These are phyloP conservation scores for Lepidothrix coronata DNA, from an alignment of 2,113 vertebrate species.

Conservation along the genomic window DNA sequence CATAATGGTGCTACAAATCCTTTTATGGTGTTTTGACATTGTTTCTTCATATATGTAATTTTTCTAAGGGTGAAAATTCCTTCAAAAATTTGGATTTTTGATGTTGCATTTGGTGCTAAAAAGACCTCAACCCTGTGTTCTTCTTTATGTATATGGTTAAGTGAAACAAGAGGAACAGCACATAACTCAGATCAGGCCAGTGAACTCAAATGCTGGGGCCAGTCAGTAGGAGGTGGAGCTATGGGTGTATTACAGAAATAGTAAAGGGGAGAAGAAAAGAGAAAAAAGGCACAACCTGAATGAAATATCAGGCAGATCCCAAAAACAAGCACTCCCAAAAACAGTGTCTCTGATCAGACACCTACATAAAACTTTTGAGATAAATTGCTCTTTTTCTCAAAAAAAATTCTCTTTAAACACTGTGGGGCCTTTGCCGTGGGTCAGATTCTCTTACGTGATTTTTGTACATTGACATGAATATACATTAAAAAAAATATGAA, in stretches of 20 bases:
- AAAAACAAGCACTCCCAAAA: background rate
- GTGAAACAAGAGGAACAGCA: background rate
- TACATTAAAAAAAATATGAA: background rate
- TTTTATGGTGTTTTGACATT: background rate
- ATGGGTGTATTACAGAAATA: background rate
- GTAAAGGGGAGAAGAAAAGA: background rate
- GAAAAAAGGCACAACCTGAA: background rate
- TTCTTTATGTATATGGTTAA: background rate
- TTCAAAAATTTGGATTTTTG: background rate
- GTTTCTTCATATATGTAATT: background rate
- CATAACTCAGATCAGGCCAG: background rate
- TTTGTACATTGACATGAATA: background rate
- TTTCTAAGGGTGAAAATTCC: background rate
- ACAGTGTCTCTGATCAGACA: background rate
- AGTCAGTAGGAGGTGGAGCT: background rate
- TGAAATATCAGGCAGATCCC: background rate
- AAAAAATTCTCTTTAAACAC: background rate
- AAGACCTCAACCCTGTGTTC: no score
- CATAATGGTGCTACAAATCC: background rate
- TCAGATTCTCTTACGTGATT: background rate
- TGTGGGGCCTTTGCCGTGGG: fast-evolving
- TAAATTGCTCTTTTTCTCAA: background rate
- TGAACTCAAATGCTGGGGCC: background rate
- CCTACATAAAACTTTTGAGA: background rate
- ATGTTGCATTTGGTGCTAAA: background rate